phyloP scores from a whole-genome alignment of 2,113 vertebrate genomes.

The Paratilapia polleni region DNA sequence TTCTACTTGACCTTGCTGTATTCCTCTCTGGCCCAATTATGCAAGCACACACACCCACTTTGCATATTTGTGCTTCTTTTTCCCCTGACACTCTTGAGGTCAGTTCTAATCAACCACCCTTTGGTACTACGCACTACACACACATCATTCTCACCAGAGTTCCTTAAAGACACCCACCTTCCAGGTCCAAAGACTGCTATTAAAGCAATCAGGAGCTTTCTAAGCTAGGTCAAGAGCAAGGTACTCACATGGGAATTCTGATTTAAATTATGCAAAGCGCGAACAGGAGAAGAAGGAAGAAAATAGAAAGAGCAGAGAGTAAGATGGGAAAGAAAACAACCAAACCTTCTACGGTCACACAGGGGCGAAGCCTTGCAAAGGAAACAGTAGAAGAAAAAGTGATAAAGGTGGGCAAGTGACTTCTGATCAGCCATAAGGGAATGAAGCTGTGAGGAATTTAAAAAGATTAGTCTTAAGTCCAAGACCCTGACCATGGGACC shows the following conservation, averaged over 20 bases:
- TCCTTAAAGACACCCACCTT: conserved; percentile 74
- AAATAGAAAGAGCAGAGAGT: conserved; percentile 37
- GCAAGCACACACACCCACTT: conserved; percentile 76
- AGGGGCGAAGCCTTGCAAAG: conserved; percentile 22
- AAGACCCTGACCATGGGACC: conserved; percentile 53
- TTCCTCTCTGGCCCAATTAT: conserved; percentile 84
- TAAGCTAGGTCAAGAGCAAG: conserved; percentile 76
- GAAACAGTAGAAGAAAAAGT: conserved; percentile 17
- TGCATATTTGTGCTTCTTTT: conserved; percentile 80
- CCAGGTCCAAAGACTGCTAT: conserved; percentile 77
- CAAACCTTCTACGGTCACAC: conserved; percentile 27
- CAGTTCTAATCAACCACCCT: conserved; percentile 80
- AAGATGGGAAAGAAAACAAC: conserved; percentile 58
- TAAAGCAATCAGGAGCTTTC: conserved; percentile 83
- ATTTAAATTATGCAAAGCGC: conserved; percentile 75
- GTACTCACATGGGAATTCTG: conserved; percentile 73
- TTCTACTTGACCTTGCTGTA: conserved; percentile 74
- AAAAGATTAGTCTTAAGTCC: conserved; percentile 70
- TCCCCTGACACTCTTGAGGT: conserved; percentile 69
- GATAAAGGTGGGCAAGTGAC: conserved; percentile 36
- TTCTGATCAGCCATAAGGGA: conserved; percentile 51
- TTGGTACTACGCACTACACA: conserved; percentile 49
- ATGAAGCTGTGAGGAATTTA: conserved; percentile 57
- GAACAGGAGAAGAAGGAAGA: conserved; percentile 33
- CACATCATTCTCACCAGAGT: conserved; percentile 58